Evolutionary conservation across 1,140 invertebrate genomes (phyloP).

Genomic region (Apolygus lucorum): DNA sequence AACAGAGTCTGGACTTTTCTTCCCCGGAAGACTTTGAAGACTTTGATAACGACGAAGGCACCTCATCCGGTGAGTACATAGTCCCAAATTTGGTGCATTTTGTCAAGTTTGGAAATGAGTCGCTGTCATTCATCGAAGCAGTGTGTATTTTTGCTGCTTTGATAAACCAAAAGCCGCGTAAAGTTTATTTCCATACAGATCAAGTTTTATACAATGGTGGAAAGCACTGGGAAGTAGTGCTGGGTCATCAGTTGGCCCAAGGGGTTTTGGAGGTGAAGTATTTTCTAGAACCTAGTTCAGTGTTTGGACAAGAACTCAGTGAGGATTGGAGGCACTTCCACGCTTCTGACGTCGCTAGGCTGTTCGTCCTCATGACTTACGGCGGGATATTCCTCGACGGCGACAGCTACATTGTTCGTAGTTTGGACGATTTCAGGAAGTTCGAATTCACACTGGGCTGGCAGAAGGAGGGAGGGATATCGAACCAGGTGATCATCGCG

Average conservation of each 20-base stretch:
- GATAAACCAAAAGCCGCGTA: slow-evolving; percentile 31
- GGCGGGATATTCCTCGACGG: slow-evolving; percentile 33
- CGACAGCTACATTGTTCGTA: slow-evolving; percentile 30
- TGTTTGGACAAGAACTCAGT: slow-evolving; percentile 34
- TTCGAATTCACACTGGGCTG: slow-evolving; percentile 41
- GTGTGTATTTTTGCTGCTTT: slow-evolving; percentile 30
- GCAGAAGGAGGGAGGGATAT: slow-evolving; percentile 29
- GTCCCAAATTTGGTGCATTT: slow-evolving; percentile 33
- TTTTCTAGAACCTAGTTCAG: slow-evolving; percentile 30
- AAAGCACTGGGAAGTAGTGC: slow-evolving; percentile 30
- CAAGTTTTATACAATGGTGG: slow-evolving; percentile 16
- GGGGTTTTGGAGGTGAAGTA: slow-evolving; percentile 23
- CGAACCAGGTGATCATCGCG: slow-evolving; percentile 34
- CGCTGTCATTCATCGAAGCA: slow-evolving; percentile 26
- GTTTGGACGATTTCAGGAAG: slow-evolving; percentile 29
- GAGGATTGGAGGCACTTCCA: slow-evolving; percentile 25
- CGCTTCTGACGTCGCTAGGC: slow-evolving; percentile 29
- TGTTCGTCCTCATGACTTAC: slow-evolving; percentile 29
- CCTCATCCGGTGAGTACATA: too few species aligned
- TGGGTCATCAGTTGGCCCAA: slow-evolving; percentile 21
- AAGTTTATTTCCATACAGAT: slow-evolving; percentile 31
- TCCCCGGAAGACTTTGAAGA: too few species aligned
- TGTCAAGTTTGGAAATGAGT: slow-evolving; percentile 13
- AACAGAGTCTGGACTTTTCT: too few species aligned
- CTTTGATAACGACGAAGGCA: too few species aligned